Conservation (phyloP, 2,797 vertebrate species). For the Neosilurus mollespiculum region DNA sequence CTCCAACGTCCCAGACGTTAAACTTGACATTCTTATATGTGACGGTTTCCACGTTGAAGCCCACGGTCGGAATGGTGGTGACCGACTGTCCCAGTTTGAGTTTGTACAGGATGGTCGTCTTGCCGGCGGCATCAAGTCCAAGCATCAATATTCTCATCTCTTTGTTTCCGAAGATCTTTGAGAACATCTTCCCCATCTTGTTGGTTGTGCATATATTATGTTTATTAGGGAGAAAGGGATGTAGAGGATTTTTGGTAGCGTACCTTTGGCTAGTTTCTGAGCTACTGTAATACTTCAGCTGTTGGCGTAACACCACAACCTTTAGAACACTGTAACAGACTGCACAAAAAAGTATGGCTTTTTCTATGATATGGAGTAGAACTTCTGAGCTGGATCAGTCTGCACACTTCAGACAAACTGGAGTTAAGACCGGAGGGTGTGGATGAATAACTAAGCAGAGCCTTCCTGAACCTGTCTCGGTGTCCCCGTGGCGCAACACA, state of each 20-base stretch:
- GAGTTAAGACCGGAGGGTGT: slow-evolving; percentile 28
- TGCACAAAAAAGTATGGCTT: slow-evolving; percentile 2
- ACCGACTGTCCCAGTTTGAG: slow-evolving; percentile 98
- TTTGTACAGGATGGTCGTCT: slow-evolving; percentile 98
- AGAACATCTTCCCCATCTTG: slow-evolving; percentile 96
- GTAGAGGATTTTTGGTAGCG: slow-evolving; percentile 26
- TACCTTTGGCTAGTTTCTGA: slow-evolving; percentile 27
- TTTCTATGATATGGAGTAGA: slow-evolving; percentile 5
- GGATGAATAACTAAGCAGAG: not conserved
- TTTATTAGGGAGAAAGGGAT: slow-evolving; percentile 24
- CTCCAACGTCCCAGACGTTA: slow-evolving; percentile 98
- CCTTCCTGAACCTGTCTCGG: slow-evolving; percentile 9
- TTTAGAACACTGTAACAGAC: slow-evolving; percentile 15
- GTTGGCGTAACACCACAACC: slow-evolving; percentile 5
- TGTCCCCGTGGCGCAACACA: not conserved
- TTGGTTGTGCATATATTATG: slow-evolving; percentile 70
- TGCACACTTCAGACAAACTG: slow-evolving; percentile 11
- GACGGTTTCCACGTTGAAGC: slow-evolving; percentile 98
- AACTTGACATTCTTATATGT: slow-evolving; percentile 99
- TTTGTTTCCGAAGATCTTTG: slow-evolving; percentile 99
- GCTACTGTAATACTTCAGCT: slow-evolving; percentile 32
- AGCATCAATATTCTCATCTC: slow-evolving; percentile 99
- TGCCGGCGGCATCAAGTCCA: slow-evolving; percentile 95
- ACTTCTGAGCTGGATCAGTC: not conserved
- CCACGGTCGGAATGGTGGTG: slow-evolving; percentile 96